Conservation (phyloP, 2,797 vertebrate species). For the Sebastes miniatus region DNA sequence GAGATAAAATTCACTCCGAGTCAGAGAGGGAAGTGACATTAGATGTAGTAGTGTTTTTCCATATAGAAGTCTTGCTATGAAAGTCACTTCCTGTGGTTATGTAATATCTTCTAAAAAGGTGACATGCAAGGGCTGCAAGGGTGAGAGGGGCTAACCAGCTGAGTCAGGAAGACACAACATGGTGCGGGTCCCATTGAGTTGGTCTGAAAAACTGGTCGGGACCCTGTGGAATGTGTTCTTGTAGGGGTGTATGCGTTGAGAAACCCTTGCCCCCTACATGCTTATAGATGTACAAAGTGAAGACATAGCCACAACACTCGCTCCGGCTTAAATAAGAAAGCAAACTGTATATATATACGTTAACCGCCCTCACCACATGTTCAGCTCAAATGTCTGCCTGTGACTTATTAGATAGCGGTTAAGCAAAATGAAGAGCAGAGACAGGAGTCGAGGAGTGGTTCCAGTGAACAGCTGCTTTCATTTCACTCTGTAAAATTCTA, state of each 20-base stretch:
- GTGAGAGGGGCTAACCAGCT: constrained; percentile 19
- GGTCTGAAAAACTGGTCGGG: constrained; percentile 1
- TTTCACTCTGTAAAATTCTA: constrained; percentile 48
- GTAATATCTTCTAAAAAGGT: constrained; percentile 36
- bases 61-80: not conserved
- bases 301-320: constrained; percentile 43
- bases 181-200: not conserved
- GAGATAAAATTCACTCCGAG: constrained; percentile 16
- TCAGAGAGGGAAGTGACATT: constrained; percentile 9
- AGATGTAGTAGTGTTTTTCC: constrained; percentile 16
- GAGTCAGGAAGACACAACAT: constrained; percentile 43
- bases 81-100: constrained; percentile 41
- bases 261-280: constrained; percentile 1
- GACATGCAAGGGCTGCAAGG: constrained; percentile 3
- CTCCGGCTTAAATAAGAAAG: constrained; percentile 43
- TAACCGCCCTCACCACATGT: constrained; percentile 59
- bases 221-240: constrained; percentile 4
- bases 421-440: constrained; percentile 59
- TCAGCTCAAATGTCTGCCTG: constrained; percentile 59
- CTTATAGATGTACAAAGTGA: constrained; percentile 43
- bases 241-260: not conserved
- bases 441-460: constrained; percentile 20
- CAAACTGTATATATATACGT: constrained; percentile 54
- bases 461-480: constrained; percentile 67
- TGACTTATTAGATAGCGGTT: constrained; percentile 61